phyloP scores from a whole-genome alignment of 2,113 vertebrate genomes.

The Phasianus colchicus region DNA sequence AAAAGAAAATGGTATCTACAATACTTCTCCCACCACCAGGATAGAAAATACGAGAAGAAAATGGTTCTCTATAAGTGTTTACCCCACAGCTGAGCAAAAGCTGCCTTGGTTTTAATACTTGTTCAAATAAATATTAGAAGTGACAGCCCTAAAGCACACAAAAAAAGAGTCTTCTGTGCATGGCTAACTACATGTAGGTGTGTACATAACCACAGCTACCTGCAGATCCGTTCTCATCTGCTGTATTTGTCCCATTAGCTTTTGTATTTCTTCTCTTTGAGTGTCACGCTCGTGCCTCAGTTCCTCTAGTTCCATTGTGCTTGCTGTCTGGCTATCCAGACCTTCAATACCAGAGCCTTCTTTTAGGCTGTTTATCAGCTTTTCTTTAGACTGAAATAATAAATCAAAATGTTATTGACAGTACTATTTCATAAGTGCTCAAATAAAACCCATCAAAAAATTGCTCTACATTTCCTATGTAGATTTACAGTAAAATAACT shows the following conservation, averaged over 20 bases:
- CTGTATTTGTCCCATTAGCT: slow-evolving; percentile 89
- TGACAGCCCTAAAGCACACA: background rate
- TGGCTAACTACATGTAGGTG: background rate
- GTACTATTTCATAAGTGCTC: background rate
- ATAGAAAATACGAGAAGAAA: background rate
- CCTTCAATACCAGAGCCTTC: slow-evolving; percentile 95
- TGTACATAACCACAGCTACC: slow-evolving; percentile 51
- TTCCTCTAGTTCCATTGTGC: slow-evolving; percentile 90
- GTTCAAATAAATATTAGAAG: background rate
- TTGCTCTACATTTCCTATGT: background rate
- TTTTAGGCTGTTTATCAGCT: slow-evolving; percentile 97
- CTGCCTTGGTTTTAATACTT: background rate
- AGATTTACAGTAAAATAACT: background rate
- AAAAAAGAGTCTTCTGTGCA: background rate
- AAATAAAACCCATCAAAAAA: background rate
- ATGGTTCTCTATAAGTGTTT: background rate
- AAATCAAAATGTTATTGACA: background rate
- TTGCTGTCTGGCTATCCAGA: slow-evolving; percentile 83
- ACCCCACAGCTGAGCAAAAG: background rate
- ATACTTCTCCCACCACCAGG: background rate
- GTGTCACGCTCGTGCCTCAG: slow-evolving; percentile 92
- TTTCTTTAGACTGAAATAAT: slow-evolving; percentile 93
- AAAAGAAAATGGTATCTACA: background rate
- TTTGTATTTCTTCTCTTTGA: slow-evolving; percentile 94
- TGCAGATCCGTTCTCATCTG: slow-evolving; percentile 90